Base-by-base conservation (phyloP, 2,888 invertebrate species). In the Allygus modestus region DNA sequence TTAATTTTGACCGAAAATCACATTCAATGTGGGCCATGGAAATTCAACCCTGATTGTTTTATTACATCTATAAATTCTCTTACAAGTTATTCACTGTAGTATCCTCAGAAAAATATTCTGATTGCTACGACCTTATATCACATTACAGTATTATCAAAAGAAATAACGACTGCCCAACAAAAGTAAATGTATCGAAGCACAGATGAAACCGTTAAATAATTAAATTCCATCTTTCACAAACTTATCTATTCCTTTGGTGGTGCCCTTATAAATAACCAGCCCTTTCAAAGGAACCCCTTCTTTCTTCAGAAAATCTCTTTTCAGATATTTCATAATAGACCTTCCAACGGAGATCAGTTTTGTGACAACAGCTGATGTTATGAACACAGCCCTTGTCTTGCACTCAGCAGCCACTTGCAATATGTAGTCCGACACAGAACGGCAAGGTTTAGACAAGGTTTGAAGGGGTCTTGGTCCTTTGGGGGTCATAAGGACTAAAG, bases 271-370 rank as follows among this genome's bases (percentile, higher is more conserved):
- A 26, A 77, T 11, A 2, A 77, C 51, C 17, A 77, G n/a, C 28
- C 77, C 77, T 46, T 43, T 77, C 7, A 77, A 28, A 26, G 77
- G 77, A 26, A 77, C 51, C 4, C 77, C 77, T 46, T 77, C 77
- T 46, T 77, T 77, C 28, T 77, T 77, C 26, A 46, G 15, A 17
- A 26, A 77, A 23, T 77, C 77, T 43, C 26, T 77, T 20, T 77
- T 77, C 23, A 77, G 20, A 51, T 46, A 77, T 20, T 77, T 77
- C 15, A 77, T 28, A 17, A 77, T 0, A 4, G 46, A 77, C 26
- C 17, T 46, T 7, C 77, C 77, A 0, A 77, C 0, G 12, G 51
- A 77, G 51, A 46, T 15, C 0, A 77, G 1, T 23, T 77, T 77
- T 0, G 51, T 1, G 11, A 46, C 28, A 1, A 77, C 26, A 4